phyloP scores from a whole-genome alignment of 2,113 vertebrate species.

The Chionomys nivalis region DNA sequence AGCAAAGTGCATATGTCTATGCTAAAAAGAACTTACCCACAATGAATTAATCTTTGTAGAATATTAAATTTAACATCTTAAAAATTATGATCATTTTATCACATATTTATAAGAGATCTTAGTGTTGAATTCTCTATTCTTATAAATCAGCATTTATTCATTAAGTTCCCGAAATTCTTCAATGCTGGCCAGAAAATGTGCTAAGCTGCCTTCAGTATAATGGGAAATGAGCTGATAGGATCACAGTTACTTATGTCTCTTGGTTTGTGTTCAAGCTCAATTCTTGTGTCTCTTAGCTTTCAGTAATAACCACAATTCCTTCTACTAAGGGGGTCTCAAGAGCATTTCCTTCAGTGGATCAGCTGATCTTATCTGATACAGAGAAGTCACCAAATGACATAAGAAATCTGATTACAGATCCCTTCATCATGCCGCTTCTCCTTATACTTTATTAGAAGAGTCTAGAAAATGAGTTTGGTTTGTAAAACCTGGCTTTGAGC shows the following conservation, averaged over 20 bases:
- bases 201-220: not conserved
- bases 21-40: not conserved
- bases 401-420: not conserved
- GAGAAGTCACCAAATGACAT: not conserved
- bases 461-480: not conserved
- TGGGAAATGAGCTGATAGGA: not conserved
- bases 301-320: not conserved
- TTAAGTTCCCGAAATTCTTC: not conserved
- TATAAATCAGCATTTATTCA: slow-evolving; percentile 13
- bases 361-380: not conserved
- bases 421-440: not conserved
- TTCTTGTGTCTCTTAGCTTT: not conserved
- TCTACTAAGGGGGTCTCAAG: not conserved
- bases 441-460: not conserved
- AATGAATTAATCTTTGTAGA: not conserved
- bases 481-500: not conserved
- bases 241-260: not conserved
- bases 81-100: not conserved
- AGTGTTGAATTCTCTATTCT: not conserved
- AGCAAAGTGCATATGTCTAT: not conserved
- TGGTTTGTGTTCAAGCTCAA: not conserved
- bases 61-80: slow-evolving; percentile 18
- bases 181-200: not conserved
- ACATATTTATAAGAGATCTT: not conserved
- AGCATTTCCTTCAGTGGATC: not conserved